phyloP scores from a whole-genome alignment of 2,113 vertebrate species.

The Anoura caudifer region DNA sequence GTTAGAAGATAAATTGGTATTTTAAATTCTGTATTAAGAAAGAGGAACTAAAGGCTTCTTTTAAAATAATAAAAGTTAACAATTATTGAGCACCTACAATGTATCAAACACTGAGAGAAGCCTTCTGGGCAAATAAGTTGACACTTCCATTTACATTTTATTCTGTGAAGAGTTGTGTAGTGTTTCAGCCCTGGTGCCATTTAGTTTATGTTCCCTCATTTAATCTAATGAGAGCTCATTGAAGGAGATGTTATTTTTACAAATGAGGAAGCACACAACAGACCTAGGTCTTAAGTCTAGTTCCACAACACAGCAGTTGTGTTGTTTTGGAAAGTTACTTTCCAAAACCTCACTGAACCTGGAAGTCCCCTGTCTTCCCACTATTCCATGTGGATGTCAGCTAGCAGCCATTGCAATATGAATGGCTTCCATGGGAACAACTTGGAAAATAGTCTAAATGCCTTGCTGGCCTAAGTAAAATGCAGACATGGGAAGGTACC shows the following conservation, averaged over 20 bases:
- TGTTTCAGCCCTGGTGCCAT: neutral
- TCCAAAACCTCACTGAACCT: neutral
- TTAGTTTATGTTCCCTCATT: neutral
- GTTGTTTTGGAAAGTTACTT: neutral
- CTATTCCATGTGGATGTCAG: neutral
- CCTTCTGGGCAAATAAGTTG: neutral
- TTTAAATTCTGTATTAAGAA: neutral
- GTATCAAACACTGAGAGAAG: neutral
- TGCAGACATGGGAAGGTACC: neutral
- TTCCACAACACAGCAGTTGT: neutral
- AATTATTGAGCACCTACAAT: constrained; percentile 15
- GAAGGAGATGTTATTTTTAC: neutral
- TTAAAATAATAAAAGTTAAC: neutral
- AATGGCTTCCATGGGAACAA: neutral
- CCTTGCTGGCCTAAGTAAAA: neutral
- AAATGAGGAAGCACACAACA: neutral
- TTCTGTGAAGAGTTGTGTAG: neutral
- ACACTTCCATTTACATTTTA: neutral
- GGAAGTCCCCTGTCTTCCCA: neutral
- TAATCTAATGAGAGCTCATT: neutral
- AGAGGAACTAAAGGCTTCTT: neutral
- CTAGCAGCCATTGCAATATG: neutral
- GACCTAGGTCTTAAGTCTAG: neutral
- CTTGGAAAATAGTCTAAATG: neutral
- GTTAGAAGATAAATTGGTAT: constrained; percentile 7